phyloP scores from a whole-genome alignment of 2,888 invertebrate genomes.

The Idaea aversata region DNA sequence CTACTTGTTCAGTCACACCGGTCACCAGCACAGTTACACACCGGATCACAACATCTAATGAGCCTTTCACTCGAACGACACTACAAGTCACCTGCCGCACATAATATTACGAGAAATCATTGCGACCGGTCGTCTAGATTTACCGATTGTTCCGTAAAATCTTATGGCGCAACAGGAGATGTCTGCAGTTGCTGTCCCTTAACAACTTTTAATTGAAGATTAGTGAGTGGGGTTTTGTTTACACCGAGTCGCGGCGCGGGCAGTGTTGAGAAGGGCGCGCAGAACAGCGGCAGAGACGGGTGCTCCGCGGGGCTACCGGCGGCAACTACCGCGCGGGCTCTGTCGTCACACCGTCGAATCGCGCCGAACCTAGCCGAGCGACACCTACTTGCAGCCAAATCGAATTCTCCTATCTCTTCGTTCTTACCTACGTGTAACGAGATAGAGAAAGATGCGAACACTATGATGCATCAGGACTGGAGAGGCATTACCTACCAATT shows the following conservation, averaged over 20 bases:
- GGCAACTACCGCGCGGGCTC: constrained; percentile 43
- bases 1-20: constrained; percentile 45
- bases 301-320: constrained; percentile 45
- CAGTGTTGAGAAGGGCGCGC: constrained; percentile 30
- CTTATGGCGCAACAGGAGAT: constrained; percentile 14
- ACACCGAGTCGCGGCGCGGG: constrained; percentile 40
- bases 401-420: constrained; percentile 50
- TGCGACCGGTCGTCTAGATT: constrained; percentile 61
- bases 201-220: constrained; percentile 54
- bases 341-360: constrained; percentile 35
- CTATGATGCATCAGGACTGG: constrained; percentile 17
- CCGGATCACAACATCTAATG: constrained; percentile 48
- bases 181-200: constrained; percentile 23
- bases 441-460: constrained; percentile 39
- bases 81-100: constrained; percentile 53
- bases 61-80: constrained; percentile 69
- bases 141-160: constrained; percentile 22
- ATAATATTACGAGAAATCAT: constrained; percentile 55
- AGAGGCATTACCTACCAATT: constrained; percentile 8
- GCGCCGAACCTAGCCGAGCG: constrained; percentile 50
- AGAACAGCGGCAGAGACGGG: constrained; percentile 31
- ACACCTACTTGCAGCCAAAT: constrained; percentile 50
- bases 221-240: constrained; percentile 61
- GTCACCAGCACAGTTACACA: constrained; percentile 55
- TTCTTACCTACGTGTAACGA: constrained; percentile 26